Evolutionary conservation across 2,113 vertebrate species (phyloP), one percentile per base, ranked within the genome.

Genomic region (Malurus melanocephalus): DNA sequence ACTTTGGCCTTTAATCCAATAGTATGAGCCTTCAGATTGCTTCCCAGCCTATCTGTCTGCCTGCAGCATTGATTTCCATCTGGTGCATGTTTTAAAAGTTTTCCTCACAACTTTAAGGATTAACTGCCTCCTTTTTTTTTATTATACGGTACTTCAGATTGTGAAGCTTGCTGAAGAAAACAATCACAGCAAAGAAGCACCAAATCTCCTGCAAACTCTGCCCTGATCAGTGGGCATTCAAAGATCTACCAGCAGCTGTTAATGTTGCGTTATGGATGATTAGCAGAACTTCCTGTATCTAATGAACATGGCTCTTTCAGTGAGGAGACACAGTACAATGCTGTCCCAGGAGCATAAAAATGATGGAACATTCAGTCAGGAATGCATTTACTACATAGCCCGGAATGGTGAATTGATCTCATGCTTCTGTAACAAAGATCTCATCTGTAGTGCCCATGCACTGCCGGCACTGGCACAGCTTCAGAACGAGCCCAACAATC

Each of bases 281-380:
- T 92, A 96, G 85, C 85, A 92, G 87, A 64, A 85, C 95, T 94
- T 96, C 95, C 94, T 94, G 93, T 92, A 83, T 57, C 95, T 94
- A 85, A 95, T 93, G 94, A 95, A 94, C 93, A 28, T 81, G 66
- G 81, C 87, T 87, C 81, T 92, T 90, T 93, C 81, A 93, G 67
- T 8, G 19, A 85, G 84, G 87, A 94, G 78, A 94, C 71, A 95
- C 91, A 94, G 91, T 26, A 90, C 71, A 92, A 23, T 33, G 89
- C 75, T 93, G 91, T 94, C 94, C 80, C 87, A 69, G 75, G 92
- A 87, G 95, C 91, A 93, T 82, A 80, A 93, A 94, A 95, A 79
- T 18, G 75, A 94, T 92, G 87, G 75, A 93, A 89, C 78, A 61
- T 72, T 86, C 88, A 85, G 87, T 82, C 79, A 95, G 91, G 95